phyloP scores from a whole-genome alignment of 2,888 invertebrate genomes.

The Leptinotarsa peninsularis region DNA sequence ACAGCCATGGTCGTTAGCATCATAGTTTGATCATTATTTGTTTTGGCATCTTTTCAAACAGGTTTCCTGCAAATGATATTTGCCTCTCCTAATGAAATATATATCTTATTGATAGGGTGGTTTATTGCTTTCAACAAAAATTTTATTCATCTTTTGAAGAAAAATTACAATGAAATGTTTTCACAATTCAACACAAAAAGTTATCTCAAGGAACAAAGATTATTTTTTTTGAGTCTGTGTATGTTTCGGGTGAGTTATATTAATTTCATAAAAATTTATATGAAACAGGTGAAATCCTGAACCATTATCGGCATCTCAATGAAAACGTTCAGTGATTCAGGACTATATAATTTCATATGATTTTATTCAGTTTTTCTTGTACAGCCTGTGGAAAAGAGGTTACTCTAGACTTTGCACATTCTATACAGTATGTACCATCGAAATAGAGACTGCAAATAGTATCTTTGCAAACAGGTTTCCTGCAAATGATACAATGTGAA shows the following conservation, averaged over 20 bases:
- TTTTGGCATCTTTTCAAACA: constrained; percentile 74
- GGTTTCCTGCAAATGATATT: constrained; percentile 72
- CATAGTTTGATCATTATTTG: too few relatives aligned
- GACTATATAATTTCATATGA: constrained; percentile 59
- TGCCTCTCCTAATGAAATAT: constrained; percentile 77
- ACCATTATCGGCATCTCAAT: too few relatives aligned
- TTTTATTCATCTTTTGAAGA: too few relatives aligned
- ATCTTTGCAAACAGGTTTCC: constrained; percentile 77
- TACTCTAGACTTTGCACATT: constrained; percentile 80
- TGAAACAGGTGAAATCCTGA: too few relatives aligned
- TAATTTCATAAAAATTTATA: too few relatives aligned
- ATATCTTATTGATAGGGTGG: constrained; percentile 36
- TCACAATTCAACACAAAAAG: too few relatives aligned
- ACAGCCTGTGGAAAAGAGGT: constrained; percentile 66
- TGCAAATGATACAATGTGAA: constrained; percentile 79
- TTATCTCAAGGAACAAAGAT: too few relatives aligned
- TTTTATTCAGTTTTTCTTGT: constrained; percentile 71
- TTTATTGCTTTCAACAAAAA: too few relatives aligned
- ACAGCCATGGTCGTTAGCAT: too few relatives aligned
- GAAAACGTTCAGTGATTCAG: neutral
- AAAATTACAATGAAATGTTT: too few relatives aligned
- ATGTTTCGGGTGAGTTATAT: too few relatives aligned
- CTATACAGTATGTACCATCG: constrained; percentile 77
- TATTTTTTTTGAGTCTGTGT: too few relatives aligned
- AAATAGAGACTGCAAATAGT: constrained; percentile 85